Base-by-base conservation (phyloP, 1,140 invertebrate species). In the Penaeus vannamei region DNA sequence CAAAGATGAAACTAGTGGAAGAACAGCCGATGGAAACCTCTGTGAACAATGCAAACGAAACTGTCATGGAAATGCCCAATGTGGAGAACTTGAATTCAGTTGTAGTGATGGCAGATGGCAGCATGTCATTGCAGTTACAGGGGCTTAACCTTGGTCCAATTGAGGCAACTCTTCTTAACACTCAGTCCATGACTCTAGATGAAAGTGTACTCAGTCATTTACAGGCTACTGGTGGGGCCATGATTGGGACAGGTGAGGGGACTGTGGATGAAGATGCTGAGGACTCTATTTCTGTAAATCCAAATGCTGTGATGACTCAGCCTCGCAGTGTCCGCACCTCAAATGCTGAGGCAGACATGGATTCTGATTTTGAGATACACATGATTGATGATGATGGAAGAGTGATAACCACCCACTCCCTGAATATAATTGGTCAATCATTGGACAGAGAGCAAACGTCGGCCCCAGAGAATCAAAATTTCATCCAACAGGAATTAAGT, bases 21-120 rank as follows among this genome's bases (percentile, higher is more conserved):
- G 83, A 85, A 77, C 69, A 84, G 2, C 82, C 53, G 22, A 29
- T 85, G n/a, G 76, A 84, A 12, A 77, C 60, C 26, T 26, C 53
- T 26, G 62, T 26, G 20, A 53, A 83, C 22, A 22, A 36, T 36
- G 87, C 87, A 60, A 83, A 89, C 32, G 66, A 84, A 42, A 22
- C 87, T 84, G 82, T 89, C 10, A 89, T 89, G 87, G 87, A 89
- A 84, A 80, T 89, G 36, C 60, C 82, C 2, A 84, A 76, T 66
- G 87, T 84, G 60, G 87, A 89, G n/a, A 89, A 60, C n/a, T 69
- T 89, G 19, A 89, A 85, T 85, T 84, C 87, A 84, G 83, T 89
- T 7, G 76, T 89, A 62, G 84, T 89, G 82, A 84, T 89, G 87
- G 22, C 87, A 29, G 87, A 89, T 84, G 87, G 87, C 17, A 89